phyloP scores from a whole-genome alignment of 2,113 vertebrate genomes.

The Paradoxurus hermaphroditus region DNA sequence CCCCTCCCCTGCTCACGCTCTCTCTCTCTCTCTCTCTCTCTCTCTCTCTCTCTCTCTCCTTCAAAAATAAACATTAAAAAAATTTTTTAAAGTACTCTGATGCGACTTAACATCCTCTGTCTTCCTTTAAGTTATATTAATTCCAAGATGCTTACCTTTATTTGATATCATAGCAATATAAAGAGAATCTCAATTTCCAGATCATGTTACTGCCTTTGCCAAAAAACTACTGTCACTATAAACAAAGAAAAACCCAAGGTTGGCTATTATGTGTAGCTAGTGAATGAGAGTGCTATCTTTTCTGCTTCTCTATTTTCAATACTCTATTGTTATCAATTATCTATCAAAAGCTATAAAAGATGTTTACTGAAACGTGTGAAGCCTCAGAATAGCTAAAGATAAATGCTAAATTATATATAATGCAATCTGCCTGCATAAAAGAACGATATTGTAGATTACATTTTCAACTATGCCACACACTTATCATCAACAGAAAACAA shows the following conservation, averaged over 20 bases:
- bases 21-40: too few relatives aligned
- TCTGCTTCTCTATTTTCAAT: constrained; percentile 24
- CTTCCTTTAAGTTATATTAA: neutral
- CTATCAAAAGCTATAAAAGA: constrained; percentile 34
- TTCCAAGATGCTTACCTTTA: neutral
- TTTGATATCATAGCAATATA: neutral
- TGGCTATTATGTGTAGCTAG: neutral
- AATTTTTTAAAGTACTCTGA: neutral
- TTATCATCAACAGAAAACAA: constrained; percentile 79
- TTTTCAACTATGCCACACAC: constrained; percentile 68
- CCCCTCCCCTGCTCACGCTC: too few relatives aligned
- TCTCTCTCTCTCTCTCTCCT: too few relatives aligned
- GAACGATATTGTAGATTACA: constrained; percentile 70
- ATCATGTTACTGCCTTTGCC: neutral
- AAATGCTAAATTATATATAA: constrained; percentile 71
- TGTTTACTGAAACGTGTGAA: constrained; percentile 34
- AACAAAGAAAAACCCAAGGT: constrained; percentile 5
- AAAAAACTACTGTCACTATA: neutral
- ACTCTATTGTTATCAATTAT: constrained; percentile 45
- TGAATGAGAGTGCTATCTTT: neutral
- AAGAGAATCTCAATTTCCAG: constrained; percentile 1
- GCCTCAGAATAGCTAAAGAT: constrained; percentile 48
- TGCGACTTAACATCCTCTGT: neutral
- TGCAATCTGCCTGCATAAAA: constrained; percentile 69
- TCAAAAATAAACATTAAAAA: too few relatives aligned